A percentile compares a stretch with the other conserved stretches of the same genome.
These are phyloP conservation scores for Dicycla oo DNA, from an alignment of 2,888 invertebrate species.

Conservation along the genomic window DNA sequence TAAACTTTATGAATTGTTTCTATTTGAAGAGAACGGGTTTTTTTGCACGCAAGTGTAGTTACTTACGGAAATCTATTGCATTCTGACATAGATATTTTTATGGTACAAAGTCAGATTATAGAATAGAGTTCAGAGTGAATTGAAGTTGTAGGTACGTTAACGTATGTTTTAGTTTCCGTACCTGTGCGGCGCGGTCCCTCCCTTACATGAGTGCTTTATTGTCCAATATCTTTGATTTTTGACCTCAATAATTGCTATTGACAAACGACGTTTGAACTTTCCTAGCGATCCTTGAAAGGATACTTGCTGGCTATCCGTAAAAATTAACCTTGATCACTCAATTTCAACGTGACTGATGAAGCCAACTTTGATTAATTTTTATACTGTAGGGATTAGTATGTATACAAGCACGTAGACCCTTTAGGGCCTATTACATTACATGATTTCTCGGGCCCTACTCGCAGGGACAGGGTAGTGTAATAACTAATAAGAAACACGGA, in stretches of 20 bases:
- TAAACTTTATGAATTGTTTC: too few relatives aligned
- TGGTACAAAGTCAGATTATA: background rate
- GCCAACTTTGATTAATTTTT: too few relatives aligned
- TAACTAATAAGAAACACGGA: too few relatives aligned
- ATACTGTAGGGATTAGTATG: constrained; percentile 1
- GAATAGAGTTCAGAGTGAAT: background rate
- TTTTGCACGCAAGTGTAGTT: too few relatives aligned
- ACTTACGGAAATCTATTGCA: constrained; percentile 16
- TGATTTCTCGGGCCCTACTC: too few relatives aligned
- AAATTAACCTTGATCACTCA: background rate
- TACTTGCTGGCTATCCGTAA: background rate
- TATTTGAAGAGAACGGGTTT: too few relatives aligned
- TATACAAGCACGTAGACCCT: too few relatives aligned
- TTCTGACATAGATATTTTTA: background rate
- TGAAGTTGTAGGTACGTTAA: constrained; percentile 2
- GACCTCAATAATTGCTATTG: too few relatives aligned
- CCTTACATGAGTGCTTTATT: background rate
- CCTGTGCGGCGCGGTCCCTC: background rate
- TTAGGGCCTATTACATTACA: too few relatives aligned
- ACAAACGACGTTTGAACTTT: background rate
- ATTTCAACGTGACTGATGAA: background rate
- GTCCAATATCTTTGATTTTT: background rate
- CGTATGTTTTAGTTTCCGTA: background rate
- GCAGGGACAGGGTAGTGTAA: too few relatives aligned
- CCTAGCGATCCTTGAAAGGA: background rate